Evolutionary conservation across 2,888 invertebrate genomes (phyloP), one percentile per base, ranked within the genome.

Genomic region (Frankliniella fusca): DNA sequence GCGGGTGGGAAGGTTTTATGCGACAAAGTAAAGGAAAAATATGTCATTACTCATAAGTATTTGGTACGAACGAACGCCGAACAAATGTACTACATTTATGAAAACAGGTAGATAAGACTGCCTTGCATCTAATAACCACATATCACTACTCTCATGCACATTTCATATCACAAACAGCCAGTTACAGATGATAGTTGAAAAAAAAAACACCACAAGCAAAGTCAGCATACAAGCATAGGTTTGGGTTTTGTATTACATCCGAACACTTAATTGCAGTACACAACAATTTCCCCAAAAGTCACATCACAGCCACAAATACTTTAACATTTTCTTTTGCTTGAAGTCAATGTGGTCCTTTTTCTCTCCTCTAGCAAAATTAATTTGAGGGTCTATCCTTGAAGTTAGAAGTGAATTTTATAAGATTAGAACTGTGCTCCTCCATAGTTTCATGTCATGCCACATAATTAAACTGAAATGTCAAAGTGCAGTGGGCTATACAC

Each of bases 221-320:
- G 12, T 8, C 27, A 76, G 27, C 12, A 76, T 76, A 76, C 12
- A 9, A 76, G 38, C 38, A n/a, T n/a, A 27, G 27, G 23, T 70
- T n/a, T n/a, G 10, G 11, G 18, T 61, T 27, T 76, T 76, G 70
- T 76, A 27, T 27, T 23, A 27, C 8, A 76, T 23, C 12, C 23
- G 12, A 23, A 27, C 27, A 76, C 27, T 54, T 12, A 61, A 7
- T 61, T 61, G 61, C 61, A 61, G 20, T 20, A 76, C 9, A 23
- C 70, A 23, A 27, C 70, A 76, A 27, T 76, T 27, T 76, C 70
- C 27, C 70, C 27, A 10, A 23, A 76, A 27, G 23, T 27, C 23
- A 76, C 27, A 27, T 76, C 70, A 76, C 70, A 76, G 70, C 70
- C 70, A 76, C 70, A 76, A 76, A 11, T 76, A 76, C 9, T 76